Percentiles rank a stretch among this genome's conserved stretches.
These are phyloP conservation scores for Cryptotermes secundus DNA, from an alignment of 1,140 invertebrate species.

Conservation along the genomic window DNA sequence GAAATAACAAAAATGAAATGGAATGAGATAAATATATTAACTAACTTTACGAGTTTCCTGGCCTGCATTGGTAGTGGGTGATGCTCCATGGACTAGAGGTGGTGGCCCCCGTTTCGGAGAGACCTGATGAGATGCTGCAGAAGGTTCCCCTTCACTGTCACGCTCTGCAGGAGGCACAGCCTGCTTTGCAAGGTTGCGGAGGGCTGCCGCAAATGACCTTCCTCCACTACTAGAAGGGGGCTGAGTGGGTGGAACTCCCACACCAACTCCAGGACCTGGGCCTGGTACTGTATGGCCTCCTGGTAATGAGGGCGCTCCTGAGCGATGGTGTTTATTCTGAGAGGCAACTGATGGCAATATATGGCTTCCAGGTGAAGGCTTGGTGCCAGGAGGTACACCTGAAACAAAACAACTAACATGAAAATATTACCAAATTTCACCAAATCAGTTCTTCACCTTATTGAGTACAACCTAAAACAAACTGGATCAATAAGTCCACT, in stretches of 20 bases:
- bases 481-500: too few species aligned
- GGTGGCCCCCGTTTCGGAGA: conserved; percentile 32
- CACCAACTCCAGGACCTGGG: conserved; percentile 49
- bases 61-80: conserved; percentile 32
- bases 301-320: conserved; percentile 48
- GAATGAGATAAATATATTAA: too few species aligned
- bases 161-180: conserved; percentile 55
- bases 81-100: conserved; percentile 47
- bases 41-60: conserved; percentile 44
- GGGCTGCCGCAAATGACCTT: conserved; percentile 70
- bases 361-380: conserved; percentile 48
- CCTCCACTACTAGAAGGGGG: conserved; percentile 35
- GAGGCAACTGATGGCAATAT: conserved; percentile 42
- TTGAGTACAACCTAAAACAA: too few species aligned
- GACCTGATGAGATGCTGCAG: conserved; percentile 24
- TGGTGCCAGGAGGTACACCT: conserved; percentile 47
- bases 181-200: conserved; percentile 78
- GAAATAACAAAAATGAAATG: too few species aligned
- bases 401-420: conserved; percentile 35
- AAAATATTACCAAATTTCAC: too few species aligned
- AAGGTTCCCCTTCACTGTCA: conserved; percentile 29
- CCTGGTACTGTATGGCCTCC: conserved; percentile 52
- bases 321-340: conserved; percentile 47
- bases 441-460: too few species aligned
- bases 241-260: conserved; percentile 38